Conservation (phyloP, 2,888 invertebrate genomes). For the Noctua fimbriata region DNA sequence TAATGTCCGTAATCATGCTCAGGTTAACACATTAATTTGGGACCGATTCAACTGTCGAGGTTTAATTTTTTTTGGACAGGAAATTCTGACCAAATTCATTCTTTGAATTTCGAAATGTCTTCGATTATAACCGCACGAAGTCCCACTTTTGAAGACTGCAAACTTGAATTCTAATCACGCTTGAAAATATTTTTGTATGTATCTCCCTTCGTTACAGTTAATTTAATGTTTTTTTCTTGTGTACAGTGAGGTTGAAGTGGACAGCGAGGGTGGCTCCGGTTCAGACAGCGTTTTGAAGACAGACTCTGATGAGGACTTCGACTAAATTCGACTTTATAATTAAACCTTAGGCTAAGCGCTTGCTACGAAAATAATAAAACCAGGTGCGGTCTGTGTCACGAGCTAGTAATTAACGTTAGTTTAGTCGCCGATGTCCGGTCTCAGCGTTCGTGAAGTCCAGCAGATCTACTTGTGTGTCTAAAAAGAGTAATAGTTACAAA, state of each 20-base stretch:
- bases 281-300: conserved; percentile 88
- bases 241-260: conserved; percentile 83
- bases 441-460: conserved; percentile 33
- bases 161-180: not conserved
- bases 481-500: conserved; percentile 64
- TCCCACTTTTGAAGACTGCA: not conserved
- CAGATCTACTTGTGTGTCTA: conserved; percentile 62
- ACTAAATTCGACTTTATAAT: conserved; percentile 72
- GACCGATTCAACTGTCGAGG: conserved; percentile 17
- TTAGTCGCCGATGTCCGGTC: conserved; percentile 20
- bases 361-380: conserved; percentile 62
- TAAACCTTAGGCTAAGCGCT: conserved; percentile 71
- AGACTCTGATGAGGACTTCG: conserved; percentile 89
- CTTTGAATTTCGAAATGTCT: conserved; percentile 27
- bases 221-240: conserved; percentile 54
- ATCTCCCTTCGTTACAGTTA: not conserved
- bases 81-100: conserved; percentile 21
- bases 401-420: conserved; percentile 42
- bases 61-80: conserved; percentile 15
- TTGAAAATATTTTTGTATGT: conserved; percentile 1
- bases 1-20: conserved; percentile 51
- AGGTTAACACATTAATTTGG: conserved; percentile 57
- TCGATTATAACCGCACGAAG: conserved; percentile 4
- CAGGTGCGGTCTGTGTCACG: conserved; percentile 61
- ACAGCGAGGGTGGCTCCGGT: conserved; percentile 87